Evolutionary conservation across 2,113 vertebrate species (phyloP).

Genomic region (Gasterosteus nipponicus): DNA sequence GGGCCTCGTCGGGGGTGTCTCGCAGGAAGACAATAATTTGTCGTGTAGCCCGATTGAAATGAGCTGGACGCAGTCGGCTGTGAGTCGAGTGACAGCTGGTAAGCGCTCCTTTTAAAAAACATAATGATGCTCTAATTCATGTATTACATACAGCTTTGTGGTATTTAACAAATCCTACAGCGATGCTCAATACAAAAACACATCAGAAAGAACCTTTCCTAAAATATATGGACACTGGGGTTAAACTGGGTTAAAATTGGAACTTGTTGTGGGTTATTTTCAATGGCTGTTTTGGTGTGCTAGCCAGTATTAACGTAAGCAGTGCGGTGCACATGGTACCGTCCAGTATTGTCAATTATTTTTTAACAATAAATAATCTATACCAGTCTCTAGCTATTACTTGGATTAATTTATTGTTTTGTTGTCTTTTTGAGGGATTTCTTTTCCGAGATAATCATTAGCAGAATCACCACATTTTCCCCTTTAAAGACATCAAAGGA

Average conservation of each 20-base stretch:
- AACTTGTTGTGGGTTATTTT: background rate
- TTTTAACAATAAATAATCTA: background rate
- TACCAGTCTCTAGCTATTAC: background rate
- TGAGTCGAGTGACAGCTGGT: constrained; percentile 35
- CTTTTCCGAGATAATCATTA: constrained; percentile 1
- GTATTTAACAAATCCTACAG: background rate
- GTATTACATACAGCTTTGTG: background rate
- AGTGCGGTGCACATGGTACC: background rate
- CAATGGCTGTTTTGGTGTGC: background rate
- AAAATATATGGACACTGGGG: background rate
- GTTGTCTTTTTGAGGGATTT: background rate
- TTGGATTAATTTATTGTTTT: background rate
- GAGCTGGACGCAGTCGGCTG: constrained; percentile 50
- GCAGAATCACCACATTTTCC: background rate
- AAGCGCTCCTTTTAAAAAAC: constrained; percentile 23
- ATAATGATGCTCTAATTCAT: background rate
- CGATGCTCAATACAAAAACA: background rate
- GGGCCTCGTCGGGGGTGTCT: constrained; percentile 57
- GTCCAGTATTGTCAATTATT: background rate
- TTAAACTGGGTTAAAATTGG: background rate
- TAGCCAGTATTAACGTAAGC: background rate
- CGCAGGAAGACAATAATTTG: constrained; percentile 83
- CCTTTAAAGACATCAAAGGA: constrained; percentile 27
- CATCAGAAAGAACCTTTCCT: background rate
- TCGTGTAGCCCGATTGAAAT: constrained; percentile 76